phyloP scores from a whole-genome alignment of 2,113 vertebrate species.

The Chlorodrepanis virens region DNA sequence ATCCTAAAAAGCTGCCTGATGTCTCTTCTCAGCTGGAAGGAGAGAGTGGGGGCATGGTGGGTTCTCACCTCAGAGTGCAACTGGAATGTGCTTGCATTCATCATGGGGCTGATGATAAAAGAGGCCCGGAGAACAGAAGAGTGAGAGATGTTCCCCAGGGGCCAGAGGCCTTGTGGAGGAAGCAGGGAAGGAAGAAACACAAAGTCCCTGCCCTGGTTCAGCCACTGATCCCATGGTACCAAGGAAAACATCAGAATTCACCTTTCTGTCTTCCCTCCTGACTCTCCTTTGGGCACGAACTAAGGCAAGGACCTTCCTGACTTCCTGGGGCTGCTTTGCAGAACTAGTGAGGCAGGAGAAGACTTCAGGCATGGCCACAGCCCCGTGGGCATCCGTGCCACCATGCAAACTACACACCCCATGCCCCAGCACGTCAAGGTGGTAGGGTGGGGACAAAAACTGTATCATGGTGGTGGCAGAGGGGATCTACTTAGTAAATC shows the following conservation, averaged over 20 bases:
- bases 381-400: neutral
- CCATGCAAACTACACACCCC: neutral
- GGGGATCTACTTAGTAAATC: neutral
- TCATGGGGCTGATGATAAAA: neutral
- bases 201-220: neutral
- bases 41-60: neutral
- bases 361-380: neutral
- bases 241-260: neutral
- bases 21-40: neutral
- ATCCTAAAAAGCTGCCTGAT: slow-evolving; percentile 47
- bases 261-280: neutral
- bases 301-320: neutral
- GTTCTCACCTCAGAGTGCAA: neutral
- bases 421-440: rapidly evolving
- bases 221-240: neutral
- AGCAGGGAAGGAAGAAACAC: neutral
- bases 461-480: neutral
- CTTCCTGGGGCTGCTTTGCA: neutral
- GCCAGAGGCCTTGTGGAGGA: neutral
- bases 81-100: neutral
- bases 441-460: neutral
- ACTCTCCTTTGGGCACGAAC: neutral
- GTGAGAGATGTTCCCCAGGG: neutral
- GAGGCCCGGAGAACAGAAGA: neutral
- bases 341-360: neutral